Conservation (phyloP, 2,888 invertebrate genomes). For the Patella ulyssiponensis region DNA sequence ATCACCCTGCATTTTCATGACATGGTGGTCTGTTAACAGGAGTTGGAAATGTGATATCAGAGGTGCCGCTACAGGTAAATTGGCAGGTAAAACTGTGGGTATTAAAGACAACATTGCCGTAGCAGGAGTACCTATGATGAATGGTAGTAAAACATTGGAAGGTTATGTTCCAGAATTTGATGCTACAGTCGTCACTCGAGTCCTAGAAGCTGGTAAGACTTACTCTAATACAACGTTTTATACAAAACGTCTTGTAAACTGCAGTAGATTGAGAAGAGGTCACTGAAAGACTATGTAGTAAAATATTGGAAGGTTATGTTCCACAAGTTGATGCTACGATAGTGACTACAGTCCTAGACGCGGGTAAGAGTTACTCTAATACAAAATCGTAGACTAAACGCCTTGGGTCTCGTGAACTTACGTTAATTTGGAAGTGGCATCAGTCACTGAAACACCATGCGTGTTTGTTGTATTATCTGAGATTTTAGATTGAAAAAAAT, state of each 20-base stretch:
- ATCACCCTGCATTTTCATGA: too few relatives aligned
- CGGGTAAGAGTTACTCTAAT: constrained; percentile 41
- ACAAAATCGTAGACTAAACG: too few relatives aligned
- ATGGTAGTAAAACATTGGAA: constrained; percentile 56
- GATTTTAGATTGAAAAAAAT: too few relatives aligned
- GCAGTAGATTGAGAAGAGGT: too few relatives aligned
- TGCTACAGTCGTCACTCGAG: constrained; percentile 62
- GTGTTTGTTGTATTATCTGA: too few relatives aligned
- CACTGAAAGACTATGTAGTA: too few relatives aligned
- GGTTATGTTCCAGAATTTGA: constrained; percentile 64
- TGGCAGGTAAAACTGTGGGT: constrained; percentile 61
- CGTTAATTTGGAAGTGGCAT: too few relatives aligned
- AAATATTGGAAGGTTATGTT: constrained; percentile 57
- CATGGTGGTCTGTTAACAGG: constrained; percentile 40
- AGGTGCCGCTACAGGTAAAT: constrained; percentile 54
- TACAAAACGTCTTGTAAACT: too few relatives aligned
- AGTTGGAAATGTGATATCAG: constrained; percentile 59
- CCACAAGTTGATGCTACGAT: constrained; percentile 66
- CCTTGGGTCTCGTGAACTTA: too few relatives aligned
- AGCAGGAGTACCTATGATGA: constrained; percentile 67
- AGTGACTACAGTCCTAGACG: constrained; percentile 62
- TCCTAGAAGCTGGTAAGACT: constrained; percentile 60
- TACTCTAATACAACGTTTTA: too few relatives aligned
- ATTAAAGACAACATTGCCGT: constrained; percentile 66
- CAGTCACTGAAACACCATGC: too few relatives aligned